Base-by-base conservation (phyloP, 2,113 vertebrate genomes). In the Motacilla tschutschensis region DNA sequence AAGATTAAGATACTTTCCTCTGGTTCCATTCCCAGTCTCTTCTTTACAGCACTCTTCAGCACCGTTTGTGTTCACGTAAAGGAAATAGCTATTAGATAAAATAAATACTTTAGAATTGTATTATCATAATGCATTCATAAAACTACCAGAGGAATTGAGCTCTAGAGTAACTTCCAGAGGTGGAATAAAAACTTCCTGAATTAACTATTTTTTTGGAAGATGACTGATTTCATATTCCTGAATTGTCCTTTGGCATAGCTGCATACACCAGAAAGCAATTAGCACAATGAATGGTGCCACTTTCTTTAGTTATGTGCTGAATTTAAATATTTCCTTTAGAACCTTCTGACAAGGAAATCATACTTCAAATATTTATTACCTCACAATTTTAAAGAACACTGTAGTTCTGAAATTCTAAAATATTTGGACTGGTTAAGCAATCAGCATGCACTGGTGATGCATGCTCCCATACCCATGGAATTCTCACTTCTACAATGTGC, bases 91-190 rank as follows among this genome's bases (percentile, higher is more conserved):
- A 64, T 90, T 90, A 88, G 40, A 44, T 79, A 88, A 85, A 91
- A 92, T 84, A 91, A 91, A 79, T 90, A 88, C 66, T 90, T 92
- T 74, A 82, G 35, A 87, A 82, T 66, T 73, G 8, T 12, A 67
- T 87, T 91, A 64, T 82, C 57, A 70, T 80, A 83, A 83, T 66
- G 17, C 22, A 31, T 74, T 86, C 73, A 83, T 41, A 83, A 79
- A 67, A 31, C 6, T 83, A 74, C 16, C 41, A 60, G 62, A 83
- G 54, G 46, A 79, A 60, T 4, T 85, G 57, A 73, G 57, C 67
- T 85, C 58, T 75, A 72, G 62, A 91, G 15, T 19, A 87, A 16
- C 54, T 89, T 87, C 57, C n/a, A 87, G 81, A 66, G 6, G 33
- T 35, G 31, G 48, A 87, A 74, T 55, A 60, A 83, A 81, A 74